Base-by-base conservation (phyloP, 1,140 invertebrate genomes). In the Vanessa atalanta region DNA sequence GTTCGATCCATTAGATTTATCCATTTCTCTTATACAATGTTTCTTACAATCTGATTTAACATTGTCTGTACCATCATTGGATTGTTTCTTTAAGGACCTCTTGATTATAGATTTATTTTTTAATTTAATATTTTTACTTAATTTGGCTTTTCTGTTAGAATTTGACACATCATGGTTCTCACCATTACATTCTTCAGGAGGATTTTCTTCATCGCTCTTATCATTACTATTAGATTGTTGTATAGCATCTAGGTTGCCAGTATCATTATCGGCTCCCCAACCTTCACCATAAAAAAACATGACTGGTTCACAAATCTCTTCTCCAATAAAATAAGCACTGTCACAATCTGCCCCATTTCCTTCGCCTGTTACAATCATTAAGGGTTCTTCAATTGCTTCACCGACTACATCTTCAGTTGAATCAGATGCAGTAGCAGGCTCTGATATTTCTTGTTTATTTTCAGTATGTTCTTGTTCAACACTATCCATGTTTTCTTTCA, bases 281-380 rank as follows among this genome's bases (percentile, higher is more conserved):
- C 96, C 96, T 81, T 95, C 94, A 3, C 96, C 97, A 78, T 93
- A 94, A 80, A 97, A 93, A 83, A 94, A 94, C 93, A 96, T 94
- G 0, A 96, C 93, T 8, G 95, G 95, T 85, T 97, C 96, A 84
- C 95, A 95, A 64, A 97, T 95, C 73, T 94, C 94, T 83, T 97
- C 96, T 43, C 95, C 94, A 75, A 89, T 87, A 76, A 89, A 83
- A 77, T 88, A 88, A 48, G 90, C 91, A 65, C 94, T 94, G 65
- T 97, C 95, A 83, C 96, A 96, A 47, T 96, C 95, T 64, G 93
- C 95, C 2, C 96, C 97, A 50, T 94, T 94, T 12, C 97, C 96
- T 81, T 96, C 95, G 1, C 96, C 97, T 70, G 94, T 94, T 4
- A 97, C 93, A 79, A 96, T 87, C 94, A 97, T 94, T 1, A 96